Conservation (phyloP, 2,113 vertebrate species). For the Callochromis pleurospilus region DNA sequence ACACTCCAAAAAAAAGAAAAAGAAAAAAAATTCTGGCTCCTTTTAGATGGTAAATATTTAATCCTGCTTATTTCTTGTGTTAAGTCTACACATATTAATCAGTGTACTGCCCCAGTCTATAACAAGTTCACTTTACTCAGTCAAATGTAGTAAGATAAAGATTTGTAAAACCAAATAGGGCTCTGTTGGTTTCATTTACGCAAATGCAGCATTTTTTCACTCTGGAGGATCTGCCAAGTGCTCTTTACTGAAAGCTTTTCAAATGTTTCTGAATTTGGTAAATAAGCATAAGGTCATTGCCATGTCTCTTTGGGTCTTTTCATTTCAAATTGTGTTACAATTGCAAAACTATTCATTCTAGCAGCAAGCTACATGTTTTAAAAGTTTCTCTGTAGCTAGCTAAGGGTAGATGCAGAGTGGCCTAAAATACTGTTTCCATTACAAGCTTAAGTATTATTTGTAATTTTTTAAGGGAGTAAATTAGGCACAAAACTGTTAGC, state of each 20-base stretch:
- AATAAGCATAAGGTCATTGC: neutral
- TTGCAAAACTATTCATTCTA: neutral
- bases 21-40: neutral
- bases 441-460: neutral
- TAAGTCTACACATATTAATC: neutral
- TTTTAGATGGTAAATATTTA: neutral
- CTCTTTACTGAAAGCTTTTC: neutral
- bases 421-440: neutral
- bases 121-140: neutral
- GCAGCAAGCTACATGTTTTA: neutral
- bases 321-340: neutral
- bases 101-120: neutral
- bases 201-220: neutral
- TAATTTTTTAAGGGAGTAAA: neutral
- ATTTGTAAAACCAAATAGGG: neutral
- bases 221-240: neutral
- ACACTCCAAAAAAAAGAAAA: neutral
- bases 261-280: neutral
- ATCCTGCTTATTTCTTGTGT: neutral
- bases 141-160: neutral
- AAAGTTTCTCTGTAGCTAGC: neutral
- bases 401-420: neutral
- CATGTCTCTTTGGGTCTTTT: neutral
- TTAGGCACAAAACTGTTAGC: neutral
- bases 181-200: neutral